Evolutionary conservation across 92 coral and sea anemone species (phyloP).

Genomic region (Actinernus sp.): DNA sequence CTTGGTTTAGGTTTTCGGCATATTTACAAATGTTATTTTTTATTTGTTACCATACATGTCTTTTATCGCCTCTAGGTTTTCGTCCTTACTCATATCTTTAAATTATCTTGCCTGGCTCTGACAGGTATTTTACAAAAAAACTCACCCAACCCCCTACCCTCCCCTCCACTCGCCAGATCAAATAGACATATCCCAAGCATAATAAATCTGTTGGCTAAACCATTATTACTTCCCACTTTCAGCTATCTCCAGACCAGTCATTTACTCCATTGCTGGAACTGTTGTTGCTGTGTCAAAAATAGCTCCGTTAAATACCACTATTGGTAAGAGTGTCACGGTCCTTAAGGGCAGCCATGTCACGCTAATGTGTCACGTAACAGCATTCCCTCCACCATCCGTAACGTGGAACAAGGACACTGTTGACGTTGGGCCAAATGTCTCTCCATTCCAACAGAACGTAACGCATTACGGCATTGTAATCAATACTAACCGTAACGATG

Average conservation of each 20-base stretch:
- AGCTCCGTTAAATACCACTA: constrained; percentile 11
- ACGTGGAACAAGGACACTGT: constrained; percentile 52
- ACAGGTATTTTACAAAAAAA: too few relatives aligned
- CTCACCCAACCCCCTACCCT: too few relatives aligned
- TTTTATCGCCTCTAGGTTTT: too few relatives aligned
- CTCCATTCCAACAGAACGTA: constrained; percentile 1
- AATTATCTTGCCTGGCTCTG: too few relatives aligned
- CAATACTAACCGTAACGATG: constrained; percentile 24
- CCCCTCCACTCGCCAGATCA: too few relatives aligned
- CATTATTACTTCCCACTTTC: too few relatives aligned
- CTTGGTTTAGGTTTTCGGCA: too few relatives aligned
- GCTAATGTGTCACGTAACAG: constrained; percentile 66
- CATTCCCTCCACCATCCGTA: constrained; percentile 69
- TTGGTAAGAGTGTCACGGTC: constrained; percentile 66
- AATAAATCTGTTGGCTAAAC: too few relatives aligned
- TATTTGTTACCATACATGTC: too few relatives aligned
- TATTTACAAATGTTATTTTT: too few relatives aligned
- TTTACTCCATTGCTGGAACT: constrained; percentile 23
- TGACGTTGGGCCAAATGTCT: constrained; percentile 10
- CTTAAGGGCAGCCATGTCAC: constrained; percentile 58
- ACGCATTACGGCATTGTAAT: constrained; percentile 25
- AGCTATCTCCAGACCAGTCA: constrained; percentile 41
- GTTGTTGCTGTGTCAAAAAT: constrained; percentile 34
- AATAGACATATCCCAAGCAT: too few relatives aligned
- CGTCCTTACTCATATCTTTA: too few relatives aligned